Conservation (phyloP, 2,888 invertebrate species). For the Exocentrus adspersus region DNA sequence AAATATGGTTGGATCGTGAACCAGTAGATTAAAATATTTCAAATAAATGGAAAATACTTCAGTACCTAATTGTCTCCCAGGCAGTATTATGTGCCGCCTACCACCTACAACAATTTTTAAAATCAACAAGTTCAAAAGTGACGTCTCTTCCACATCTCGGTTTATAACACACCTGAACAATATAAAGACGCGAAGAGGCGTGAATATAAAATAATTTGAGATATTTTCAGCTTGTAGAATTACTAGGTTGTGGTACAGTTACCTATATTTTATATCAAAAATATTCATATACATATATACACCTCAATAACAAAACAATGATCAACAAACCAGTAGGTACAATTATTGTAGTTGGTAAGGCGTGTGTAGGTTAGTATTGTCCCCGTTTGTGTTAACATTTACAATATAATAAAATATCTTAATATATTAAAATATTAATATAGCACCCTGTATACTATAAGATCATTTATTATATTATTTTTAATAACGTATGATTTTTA, state of each 20-base stretch:
- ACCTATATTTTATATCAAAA: constrained; percentile 26
- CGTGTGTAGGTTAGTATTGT: constrained; percentile 15
- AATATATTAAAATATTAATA: constrained; percentile 41
- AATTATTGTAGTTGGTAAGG: constrained; percentile 16
- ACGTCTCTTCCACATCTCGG: not conserved
- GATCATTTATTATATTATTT: constrained; percentile 42
- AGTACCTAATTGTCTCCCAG: not conserved
- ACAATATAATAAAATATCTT: constrained; percentile 43
- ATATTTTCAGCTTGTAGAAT: constrained; percentile 10
- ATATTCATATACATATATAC: constrained; percentile 26
- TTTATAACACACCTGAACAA: constrained; percentile 6
- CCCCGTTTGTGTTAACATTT: constrained; percentile 21
- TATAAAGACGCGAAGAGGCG: not conserved
- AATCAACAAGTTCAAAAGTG: constrained; percentile 4
- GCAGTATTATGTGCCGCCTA: not conserved
- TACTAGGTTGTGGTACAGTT: constrained; percentile 12
- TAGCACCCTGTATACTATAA: constrained; percentile 46
- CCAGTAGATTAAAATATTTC: too few species aligned
- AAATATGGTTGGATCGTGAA: too few species aligned
- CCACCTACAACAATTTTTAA: constrained; percentile 14
- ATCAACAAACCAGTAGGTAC: not conserved
- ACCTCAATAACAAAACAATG: constrained; percentile 20
- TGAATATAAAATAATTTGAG: not conserved
- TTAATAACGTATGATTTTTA: constrained; percentile 12
- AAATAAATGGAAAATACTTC: too few species aligned